Evolutionary conservation across 1,140 invertebrate species (phyloP).

Genomic region (Antheraea pernyi): DNA sequence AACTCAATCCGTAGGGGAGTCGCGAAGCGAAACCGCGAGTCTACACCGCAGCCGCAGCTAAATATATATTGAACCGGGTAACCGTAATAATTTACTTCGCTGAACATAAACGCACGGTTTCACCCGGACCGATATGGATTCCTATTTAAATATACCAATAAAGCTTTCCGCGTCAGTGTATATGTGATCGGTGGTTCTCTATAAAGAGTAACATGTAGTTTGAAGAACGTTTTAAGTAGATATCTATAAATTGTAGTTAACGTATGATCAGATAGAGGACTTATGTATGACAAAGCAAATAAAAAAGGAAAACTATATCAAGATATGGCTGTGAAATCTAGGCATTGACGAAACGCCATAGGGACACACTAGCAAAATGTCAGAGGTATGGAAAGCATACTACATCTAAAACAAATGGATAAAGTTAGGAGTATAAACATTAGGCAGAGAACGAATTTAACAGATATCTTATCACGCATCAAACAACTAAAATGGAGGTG

Average conservation of each 20-base stretch:
- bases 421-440: too few species aligned
- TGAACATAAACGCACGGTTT: slow-evolving; percentile 1
- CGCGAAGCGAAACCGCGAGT: not conserved
- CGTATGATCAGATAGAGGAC: too few species aligned
- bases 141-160: not conserved
- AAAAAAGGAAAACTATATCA: too few species aligned
- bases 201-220: not conserved
- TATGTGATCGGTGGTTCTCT: not conserved
- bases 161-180: not conserved
- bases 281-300: too few species aligned
- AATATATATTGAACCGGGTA: slow-evolving; percentile 19
- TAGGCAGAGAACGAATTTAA: too few species aligned
- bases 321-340: too few species aligned
- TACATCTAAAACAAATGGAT: too few species aligned
- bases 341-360: too few species aligned
- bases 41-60: slow-evolving; percentile 6
- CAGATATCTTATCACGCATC: too few species aligned
- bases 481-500: too few species aligned
- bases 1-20: not conserved
- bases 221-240: not conserved
- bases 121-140: not conserved
- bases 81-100: slow-evolving; percentile 21
- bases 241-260: not conserved
- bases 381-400: too few species aligned
- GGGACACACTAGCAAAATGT: too few species aligned